These are phyloP conservation scores for Lepidurus apus DNA, from an alignment of 1,140 invertebrate species.

Conservation along the genomic window DNA sequence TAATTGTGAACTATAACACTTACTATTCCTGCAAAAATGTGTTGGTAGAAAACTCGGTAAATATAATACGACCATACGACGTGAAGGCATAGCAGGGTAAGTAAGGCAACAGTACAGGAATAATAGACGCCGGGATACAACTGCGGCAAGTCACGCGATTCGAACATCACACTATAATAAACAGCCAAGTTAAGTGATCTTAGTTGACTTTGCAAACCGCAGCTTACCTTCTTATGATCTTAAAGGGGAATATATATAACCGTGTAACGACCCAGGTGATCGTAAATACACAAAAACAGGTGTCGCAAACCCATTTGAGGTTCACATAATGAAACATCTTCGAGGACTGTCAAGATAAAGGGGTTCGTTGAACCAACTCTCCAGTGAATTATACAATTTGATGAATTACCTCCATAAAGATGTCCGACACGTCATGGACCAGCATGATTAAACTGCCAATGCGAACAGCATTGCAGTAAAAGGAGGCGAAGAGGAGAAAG, in stretches of 20 bases:
- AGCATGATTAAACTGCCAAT: conserved; percentile 89
- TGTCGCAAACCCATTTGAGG: background rate
- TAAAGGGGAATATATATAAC: conserved; percentile 32
- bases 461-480: conserved; percentile 87
- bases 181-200: background rate
- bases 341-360: conserved; percentile 29
- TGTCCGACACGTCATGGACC: conserved; percentile 90
- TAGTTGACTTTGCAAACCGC: background rate
- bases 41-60: conserved; percentile 16
- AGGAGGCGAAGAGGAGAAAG: conserved; percentile 80
- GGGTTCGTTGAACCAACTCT: background rate
- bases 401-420: conserved; percentile 71
- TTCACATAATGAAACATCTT: conserved; percentile 32
- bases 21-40: conserved; percentile 24
- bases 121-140: background rate
- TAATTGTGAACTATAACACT: background rate
- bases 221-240: conserved; percentile 26
- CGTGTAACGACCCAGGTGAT: conserved; percentile 31
- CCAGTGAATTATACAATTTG: background rate
- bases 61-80: conserved; percentile 30
- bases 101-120: conserved; percentile 3
- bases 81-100: conserved; percentile 16
- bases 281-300: conserved; percentile 32
- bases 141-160: background rate
- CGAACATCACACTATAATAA: background rate